Evolutionary conservation across 1,140 invertebrate species (phyloP).

Genomic region (Phenacoccus solenopsis): DNA sequence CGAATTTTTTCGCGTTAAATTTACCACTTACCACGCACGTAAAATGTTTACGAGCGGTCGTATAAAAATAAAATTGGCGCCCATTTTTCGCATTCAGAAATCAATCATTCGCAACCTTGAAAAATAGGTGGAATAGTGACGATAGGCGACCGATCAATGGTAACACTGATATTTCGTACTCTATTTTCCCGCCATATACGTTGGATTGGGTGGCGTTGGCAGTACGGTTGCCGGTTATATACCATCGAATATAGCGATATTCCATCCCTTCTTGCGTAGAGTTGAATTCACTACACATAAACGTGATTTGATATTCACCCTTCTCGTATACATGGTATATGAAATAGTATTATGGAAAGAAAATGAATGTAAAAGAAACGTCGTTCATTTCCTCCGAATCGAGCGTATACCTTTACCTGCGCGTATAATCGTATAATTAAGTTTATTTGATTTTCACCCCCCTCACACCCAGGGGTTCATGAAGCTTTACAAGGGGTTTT

Average conservation of each 20-base stretch:
- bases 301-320: neutral
- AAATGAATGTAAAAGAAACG: neutral
- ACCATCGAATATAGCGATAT: neutral
- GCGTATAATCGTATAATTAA: slow-evolving; percentile 12
- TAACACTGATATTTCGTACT: neutral
- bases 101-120: neutral
- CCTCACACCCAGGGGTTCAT: neutral
- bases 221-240: neutral
- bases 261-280: neutral
- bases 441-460: neutral
- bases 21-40: neutral
- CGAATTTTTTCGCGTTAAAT: neutral
- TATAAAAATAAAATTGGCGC: neutral
- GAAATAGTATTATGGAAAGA: neutral
- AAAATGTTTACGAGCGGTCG: neutral
- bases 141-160: too few species aligned
- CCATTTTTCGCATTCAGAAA: neutral
- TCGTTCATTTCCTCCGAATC: neutral
- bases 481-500: slow-evolving; percentile 10
- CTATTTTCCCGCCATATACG: neutral
- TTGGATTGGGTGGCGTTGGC: too few species aligned
- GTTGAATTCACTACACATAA: neutral
- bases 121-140: too few species aligned
- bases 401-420: slow-evolving; percentile 7
- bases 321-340: neutral